Evolutionary conservation across 2,797 vertebrate species (phyloP), one percentile per base, ranked within the genome.

Genomic region (Leptatherina wallacei): DNA sequence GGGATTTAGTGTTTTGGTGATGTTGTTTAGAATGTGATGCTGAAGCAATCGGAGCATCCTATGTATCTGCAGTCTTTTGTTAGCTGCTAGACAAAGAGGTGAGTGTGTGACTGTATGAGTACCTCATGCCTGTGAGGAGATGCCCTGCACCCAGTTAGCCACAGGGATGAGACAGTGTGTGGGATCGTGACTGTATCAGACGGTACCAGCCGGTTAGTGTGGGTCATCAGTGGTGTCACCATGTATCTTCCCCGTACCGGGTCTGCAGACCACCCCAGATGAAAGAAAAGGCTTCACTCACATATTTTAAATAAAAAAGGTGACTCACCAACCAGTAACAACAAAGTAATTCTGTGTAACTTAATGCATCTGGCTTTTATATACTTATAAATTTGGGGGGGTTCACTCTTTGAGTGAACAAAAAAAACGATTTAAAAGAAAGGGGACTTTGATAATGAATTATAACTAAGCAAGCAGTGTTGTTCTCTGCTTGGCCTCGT

Each of bases 81-180:
- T 82, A 67, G 68, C 27, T 52, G 6, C 49, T 35, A 72, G 68
- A 91, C 89, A 91, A 89, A 88, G 86, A 83, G 73, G 52, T 67
- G 85, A 85, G 74, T 81, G 69, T 79, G 65, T 69, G 62, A 40
- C 40, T 57, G 60, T 73, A 60, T 27, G 72, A 74, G 73, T 79
- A 79, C 78, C 85, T 88, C 84, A 55, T 42, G 63, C 61, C 61
- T 91, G 83, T 80, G 83, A 75, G 59, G 66, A 84, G 82, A 70
- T 68, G 61, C 69, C 71, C 61, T 65, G 35, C 67, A 27, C 67
- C 29, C 76, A 33, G 74, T 58, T 38, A 40, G 55, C 35, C 64
- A 62, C 66, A 35, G 51, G 61, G 47, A 73, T 33, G 24, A 65
- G 70, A 77, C 72, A 65, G 61, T 52, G 59, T 73, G 64, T 55